Evolutionary conservation across 1,140 invertebrate genomes (phyloP).

Genomic region (Aphelenchoides avenae): DNA sequence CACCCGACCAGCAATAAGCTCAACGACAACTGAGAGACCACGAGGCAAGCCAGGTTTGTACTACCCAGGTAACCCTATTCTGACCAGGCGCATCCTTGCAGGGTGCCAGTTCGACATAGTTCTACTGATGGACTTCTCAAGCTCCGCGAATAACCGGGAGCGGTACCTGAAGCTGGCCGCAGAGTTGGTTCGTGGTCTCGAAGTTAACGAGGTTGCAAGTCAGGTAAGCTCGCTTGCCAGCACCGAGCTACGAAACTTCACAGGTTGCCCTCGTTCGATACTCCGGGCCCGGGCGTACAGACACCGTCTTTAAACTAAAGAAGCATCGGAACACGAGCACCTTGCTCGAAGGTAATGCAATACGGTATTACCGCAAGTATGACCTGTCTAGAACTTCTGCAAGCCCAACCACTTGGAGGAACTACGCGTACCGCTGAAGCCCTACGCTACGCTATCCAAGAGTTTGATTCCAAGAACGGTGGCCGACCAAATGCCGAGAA

Average conservation of each 20-base stretch:
- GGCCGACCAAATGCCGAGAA: constrained; percentile 13
- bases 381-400: constrained; percentile 9
- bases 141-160: constrained; percentile 22
- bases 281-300: constrained; percentile 18
- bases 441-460: constrained; percentile 10
- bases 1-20: background rate
- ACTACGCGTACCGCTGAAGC: constrained; percentile 26
- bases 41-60: constrained; percentile 24
- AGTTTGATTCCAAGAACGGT: constrained; percentile 31
- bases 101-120: constrained; percentile 33
- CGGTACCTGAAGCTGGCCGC: constrained; percentile 23
- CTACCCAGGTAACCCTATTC: constrained; percentile 1
- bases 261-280: constrained; percentile 28
- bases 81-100: background rate
- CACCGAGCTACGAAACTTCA: background rate
- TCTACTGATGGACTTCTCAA: constrained; percentile 24
- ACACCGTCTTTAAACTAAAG: constrained; percentile 26
- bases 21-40: constrained; percentile 17
- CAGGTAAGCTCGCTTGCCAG: constrained; percentile 7
- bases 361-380: background rate
- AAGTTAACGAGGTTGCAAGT: constrained; percentile 22
- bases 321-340: constrained; percentile 23
- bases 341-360: constrained; percentile 17
- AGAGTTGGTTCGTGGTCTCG: constrained; percentile 15
- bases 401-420: constrained; percentile 14